Percentiles rank a stretch among this genome's conserved stretches.
Conservation (phyloP, 1,140 invertebrate species). For the Megathymus violae region DNA sequence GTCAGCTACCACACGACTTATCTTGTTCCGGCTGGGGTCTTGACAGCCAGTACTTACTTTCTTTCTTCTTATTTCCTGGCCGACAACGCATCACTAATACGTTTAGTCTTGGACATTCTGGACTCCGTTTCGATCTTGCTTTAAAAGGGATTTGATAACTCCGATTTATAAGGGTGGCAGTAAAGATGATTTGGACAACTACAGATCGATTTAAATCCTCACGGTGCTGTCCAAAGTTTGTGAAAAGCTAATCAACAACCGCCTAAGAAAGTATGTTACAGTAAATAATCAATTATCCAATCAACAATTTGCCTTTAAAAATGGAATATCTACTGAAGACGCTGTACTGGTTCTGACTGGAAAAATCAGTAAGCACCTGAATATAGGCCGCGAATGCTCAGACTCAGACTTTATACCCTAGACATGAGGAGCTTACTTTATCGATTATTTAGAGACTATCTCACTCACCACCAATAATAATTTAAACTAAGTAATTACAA, state of each 20-base stretch:
- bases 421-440: slow-evolving; percentile 24
- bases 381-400: slow-evolving; percentile 20
- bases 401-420: slow-evolving; percentile 8
- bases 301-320: slow-evolving; percentile 27
- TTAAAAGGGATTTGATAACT: slow-evolving; percentile 21
- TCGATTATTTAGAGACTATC: slow-evolving; percentile 17
- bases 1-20: no score
- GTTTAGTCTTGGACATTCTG: not conserved
- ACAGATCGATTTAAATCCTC: slow-evolving; percentile 15
- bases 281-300: slow-evolving; percentile 17
- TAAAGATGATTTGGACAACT: slow-evolving; percentile 19
- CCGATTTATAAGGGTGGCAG: slow-evolving; percentile 26
- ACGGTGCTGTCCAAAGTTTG: slow-evolving; percentile 20
- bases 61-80: no score
- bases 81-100: no score
- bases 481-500: slow-evolving; percentile 8
- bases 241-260: slow-evolving; percentile 19
- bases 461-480: slow-evolving; percentile 19
- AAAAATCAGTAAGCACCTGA: slow-evolving; percentile 18
- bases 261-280: slow-evolving; percentile 12
- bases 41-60: no score
- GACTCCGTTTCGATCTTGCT: not conserved
- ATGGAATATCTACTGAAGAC: slow-evolving; percentile 29
- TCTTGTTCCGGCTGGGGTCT: no score
- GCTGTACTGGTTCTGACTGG: slow-evolving; percentile 25